Evolutionary conservation across 1,140 invertebrate genomes (phyloP), one percentile per base, ranked within the genome.

Genomic region (Aphaenogaster floridana): DNA sequence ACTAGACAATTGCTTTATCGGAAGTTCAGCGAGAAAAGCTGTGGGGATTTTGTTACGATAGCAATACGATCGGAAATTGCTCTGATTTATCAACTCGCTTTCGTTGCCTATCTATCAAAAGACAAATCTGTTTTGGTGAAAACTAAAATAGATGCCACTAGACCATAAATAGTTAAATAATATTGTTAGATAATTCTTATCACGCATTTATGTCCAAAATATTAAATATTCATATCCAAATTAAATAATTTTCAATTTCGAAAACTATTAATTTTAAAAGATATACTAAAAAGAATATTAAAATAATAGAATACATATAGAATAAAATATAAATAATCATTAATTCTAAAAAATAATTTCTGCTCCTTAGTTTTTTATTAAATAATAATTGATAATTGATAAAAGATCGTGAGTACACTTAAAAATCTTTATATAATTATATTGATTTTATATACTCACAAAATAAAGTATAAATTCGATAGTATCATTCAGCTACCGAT

Each of bases 1-100:
- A 50, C 64, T 81, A 81, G 50, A 71, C 79, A 48, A 84, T 76
- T 61, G 80, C 54, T 84, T 84, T 84, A 84, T 84, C 80, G 39
- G 42, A 84, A 84, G 54, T 80, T 80, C n/a, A 17, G n/a, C 54
- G 54, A 74, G 34, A 63, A 48, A 54, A 83, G 54, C 68, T 11
- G 17, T 54, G 57, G n/a, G 42, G 69, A 84, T 61, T 84, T 84
- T 50, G 68, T 74, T 84, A 74, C 54, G 28, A 63, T 45, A 84
- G 80, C 13, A 74, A 61, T 28, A 63, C 69, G 42, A 84, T 84
- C 69, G n/a, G 34, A 63, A 57, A 84, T 76, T 76, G 80, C 11
- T 74, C n/a, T n/a, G 69, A 50, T 84, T 84, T 84, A 84, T 74
- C 78, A 54, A 50, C 15, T 48, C 39, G 15, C 36, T 76, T 28